Base-by-base conservation (phyloP, 2,797 vertebrate species). In the Orestias chungarensis region DNA sequence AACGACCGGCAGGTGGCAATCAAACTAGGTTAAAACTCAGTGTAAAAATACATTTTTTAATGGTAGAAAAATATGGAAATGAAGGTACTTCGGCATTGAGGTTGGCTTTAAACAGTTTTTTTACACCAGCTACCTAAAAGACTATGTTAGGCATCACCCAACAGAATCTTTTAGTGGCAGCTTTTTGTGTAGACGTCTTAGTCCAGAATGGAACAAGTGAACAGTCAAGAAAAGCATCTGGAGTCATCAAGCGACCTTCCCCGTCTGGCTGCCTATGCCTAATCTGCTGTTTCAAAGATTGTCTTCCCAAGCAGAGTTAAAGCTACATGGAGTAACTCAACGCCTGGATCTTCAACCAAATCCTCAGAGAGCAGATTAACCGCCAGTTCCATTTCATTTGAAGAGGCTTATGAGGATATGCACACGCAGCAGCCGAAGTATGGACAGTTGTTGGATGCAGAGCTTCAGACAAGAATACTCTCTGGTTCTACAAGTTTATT, bases 251-350 rank as follows among this genome's bases (percentile, higher is more conserved):
- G 43, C 73, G 76, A 73, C 64, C 68, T 42, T n/a, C 64, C 75
- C 69, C 67, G 42, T 80, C 79, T 72, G 73, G 59, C 70, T 75
- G 64, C 74, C 71, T 79, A 47, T 73, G 80, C 76, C 69, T 80
- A 87, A 89, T 88, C 87, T 83, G 68, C 66, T 15, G 8, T 68
- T 43, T 50, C 66, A 66, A n/a, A n/a, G 75, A 49, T 72, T 31
- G 11, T 49, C 49, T 78, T 76, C 71, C 50, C 83, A 86, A 83
- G 81, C 66, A 84, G 79, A 74, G 1, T 20, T 59, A 54, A 62
- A 78, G 70, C 90, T 71, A 72, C 68, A 47, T 79, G 75, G 71
- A 75, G 81, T 73, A 74, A 29, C 76, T 66, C 68, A 79, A 72
- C 82, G 71, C 64, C 65, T 14, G 3, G 70, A 80, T 78, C 65